A percentile compares a stretch with the other conserved stretches of the same genome.
Evolutionary conservation across 2,888 invertebrate species (phyloP).

Genomic region (Liopterus haemorrhoidalis): DNA sequence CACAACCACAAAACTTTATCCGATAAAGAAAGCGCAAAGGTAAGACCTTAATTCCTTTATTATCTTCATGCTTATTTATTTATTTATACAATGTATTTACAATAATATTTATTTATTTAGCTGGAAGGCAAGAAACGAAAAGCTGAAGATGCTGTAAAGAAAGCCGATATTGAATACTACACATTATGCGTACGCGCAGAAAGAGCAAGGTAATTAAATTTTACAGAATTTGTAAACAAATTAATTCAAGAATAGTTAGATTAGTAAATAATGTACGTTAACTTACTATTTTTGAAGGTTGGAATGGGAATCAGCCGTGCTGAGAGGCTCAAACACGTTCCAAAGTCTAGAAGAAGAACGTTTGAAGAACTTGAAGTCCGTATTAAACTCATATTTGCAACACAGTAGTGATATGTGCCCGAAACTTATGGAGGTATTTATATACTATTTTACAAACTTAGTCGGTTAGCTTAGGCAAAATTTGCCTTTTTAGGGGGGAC

Average conservation of each 20-base stretch:
- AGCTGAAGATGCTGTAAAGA: slow-evolving; percentile 83
- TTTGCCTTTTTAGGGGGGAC: too few species aligned
- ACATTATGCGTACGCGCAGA: slow-evolving; percentile 86
- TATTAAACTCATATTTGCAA: slow-evolving; percentile 59
- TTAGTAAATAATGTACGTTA: neutral
- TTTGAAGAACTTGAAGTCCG: slow-evolving; percentile 70
- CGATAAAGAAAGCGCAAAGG: slow-evolving; percentile 57
- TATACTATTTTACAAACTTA: slow-evolving; percentile 1
- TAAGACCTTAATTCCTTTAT: slow-evolving; percentile 35
- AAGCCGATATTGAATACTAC: slow-evolving; percentile 90
- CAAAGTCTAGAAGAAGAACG: slow-evolving; percentile 88
- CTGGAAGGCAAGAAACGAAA: slow-evolving; percentile 83
- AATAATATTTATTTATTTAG: slow-evolving; percentile 43
- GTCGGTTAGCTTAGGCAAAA: too few species aligned
- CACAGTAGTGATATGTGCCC: slow-evolving; percentile 69
- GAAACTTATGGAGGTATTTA: slow-evolving; percentile 61
- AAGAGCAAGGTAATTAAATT: slow-evolving; percentile 61
- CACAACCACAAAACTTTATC: slow-evolving; percentile 42
- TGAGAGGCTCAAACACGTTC: slow-evolving; percentile 79
- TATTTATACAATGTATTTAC: neutral
- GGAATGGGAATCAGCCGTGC: slow-evolving; percentile 87
- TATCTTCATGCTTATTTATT: too few species aligned
- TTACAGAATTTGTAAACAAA: slow-evolving; percentile 1
- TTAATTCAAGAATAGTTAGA: slow-evolving; percentile 3
- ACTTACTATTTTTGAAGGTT: slow-evolving; percentile 49